Conservation (phyloP, 2,113 vertebrate species). For the Capreolus pygargus region DNA sequence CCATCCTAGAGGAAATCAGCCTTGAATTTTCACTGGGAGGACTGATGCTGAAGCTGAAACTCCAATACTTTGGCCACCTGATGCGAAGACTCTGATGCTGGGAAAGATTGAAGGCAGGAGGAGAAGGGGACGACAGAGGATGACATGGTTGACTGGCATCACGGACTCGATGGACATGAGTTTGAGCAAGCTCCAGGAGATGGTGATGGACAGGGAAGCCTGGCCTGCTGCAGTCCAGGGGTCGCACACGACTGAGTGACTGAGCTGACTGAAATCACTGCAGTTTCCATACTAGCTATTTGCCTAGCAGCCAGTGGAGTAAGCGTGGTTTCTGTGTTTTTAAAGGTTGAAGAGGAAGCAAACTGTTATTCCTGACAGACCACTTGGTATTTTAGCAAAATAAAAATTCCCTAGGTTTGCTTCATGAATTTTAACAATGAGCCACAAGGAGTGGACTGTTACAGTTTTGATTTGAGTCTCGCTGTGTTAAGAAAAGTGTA, state of each 20-base stretch:
- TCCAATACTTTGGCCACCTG: background rate
- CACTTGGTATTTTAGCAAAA: background rate
- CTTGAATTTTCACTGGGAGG: background rate
- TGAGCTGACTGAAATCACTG: background rate
- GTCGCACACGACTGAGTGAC: background rate
- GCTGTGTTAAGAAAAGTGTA: background rate
- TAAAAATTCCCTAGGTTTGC: background rate
- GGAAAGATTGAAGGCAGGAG: background rate
- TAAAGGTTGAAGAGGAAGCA: background rate
- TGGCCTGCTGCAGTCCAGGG: fast-evolving
- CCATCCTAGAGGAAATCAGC: background rate
- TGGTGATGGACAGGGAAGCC: background rate
- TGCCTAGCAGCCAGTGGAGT: background rate
- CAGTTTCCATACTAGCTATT: background rate
- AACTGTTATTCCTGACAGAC: background rate
- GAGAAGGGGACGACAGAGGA: background rate
- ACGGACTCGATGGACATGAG: background rate
- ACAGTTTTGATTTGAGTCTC: background rate
- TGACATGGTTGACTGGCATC: background rate
- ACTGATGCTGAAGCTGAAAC: background rate
- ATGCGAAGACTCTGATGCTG: background rate
- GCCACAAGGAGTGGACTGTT: background rate
- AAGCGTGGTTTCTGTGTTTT: background rate
- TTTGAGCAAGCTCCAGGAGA: fast-evolving
- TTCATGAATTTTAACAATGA: background rate